Evolutionary conservation across 2,888 invertebrate genomes (phyloP), one percentile per base, ranked within the genome.

Genomic region (Cenopis cana): DNA sequence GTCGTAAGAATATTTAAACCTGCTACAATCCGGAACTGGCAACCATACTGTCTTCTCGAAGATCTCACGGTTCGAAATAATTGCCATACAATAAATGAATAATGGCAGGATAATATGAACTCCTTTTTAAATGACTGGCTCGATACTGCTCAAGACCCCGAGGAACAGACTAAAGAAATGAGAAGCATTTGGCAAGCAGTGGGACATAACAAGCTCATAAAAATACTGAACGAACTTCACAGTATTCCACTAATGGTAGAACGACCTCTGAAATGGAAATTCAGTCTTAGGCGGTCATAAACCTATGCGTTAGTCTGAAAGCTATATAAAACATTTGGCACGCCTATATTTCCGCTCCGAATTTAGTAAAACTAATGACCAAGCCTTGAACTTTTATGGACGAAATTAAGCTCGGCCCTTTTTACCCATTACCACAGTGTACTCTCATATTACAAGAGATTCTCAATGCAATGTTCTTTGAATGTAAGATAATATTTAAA

Each of bases 221-320:
- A 2, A 4, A 12, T 12, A 12, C 14, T 14, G 14, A 41, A n/a
- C 5, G 4, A 46, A n/a, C 11, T n/a, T 46, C 24, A 41, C 29
- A 50, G 17, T 49, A 29, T 17, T 6, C 4, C 9, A 24, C 0
- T 18, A 46, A 36, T 14, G 4, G 6, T 49, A 38, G 24, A 59
- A 67, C 38, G 59, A 67, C 12, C 38, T 29, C 57, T 17, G 49
- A 67, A 59, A 66, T 55, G 17, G 38, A 68, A 49, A 56, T 55
- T 33, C 14, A 55, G 49, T 33, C 38, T 18, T 54, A n/a, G 59
- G 18, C 18, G 20, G 33, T 36, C 46, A 55, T 54, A 46, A 50
- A 68, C 18, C 46, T 62, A 18, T 36, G 46, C n/a, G 1, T 24
- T 18, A 36, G 18, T 46, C 33, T 68, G 46, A 49, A 55, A 55